A percentile compares a stretch with the other conserved stretches of the same genome.
These are phyloP conservation scores for Camponotus vicinus DNA, from an alignment of 1,140 invertebrate species.

Conservation along the genomic window DNA sequence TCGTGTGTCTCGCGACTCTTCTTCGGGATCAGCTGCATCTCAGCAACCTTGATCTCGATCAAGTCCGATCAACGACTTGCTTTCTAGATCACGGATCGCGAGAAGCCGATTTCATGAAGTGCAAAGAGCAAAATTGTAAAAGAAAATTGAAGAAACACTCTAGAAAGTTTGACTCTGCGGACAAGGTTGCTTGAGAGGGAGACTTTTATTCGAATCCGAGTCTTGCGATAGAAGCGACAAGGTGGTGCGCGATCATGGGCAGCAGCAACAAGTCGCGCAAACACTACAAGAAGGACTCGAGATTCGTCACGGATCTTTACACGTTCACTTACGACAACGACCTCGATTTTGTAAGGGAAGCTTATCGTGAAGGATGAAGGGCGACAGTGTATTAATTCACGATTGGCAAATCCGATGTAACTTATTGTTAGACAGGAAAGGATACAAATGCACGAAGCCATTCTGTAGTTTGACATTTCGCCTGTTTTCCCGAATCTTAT, in stretches of 20 bases:
- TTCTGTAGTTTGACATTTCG: not conserved
- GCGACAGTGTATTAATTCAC: slow-evolving; percentile 16
- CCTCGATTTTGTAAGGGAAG: slow-evolving; percentile 82
- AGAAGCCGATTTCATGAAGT: slow-evolving; percentile 26
- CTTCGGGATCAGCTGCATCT: not conserved
- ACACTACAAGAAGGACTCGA: slow-evolving; percentile 94
- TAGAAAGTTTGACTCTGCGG: not conserved
- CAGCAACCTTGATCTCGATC: not conserved
- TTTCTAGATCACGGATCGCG: slow-evolving; percentile 27
- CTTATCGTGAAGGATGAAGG: slow-evolving; percentile 17
- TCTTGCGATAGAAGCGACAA: not conserved
- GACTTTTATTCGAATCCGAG: not conserved
- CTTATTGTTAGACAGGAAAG: not conserved
- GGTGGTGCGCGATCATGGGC: slow-evolving; percentile 76
- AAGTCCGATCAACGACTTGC: slow-evolving; percentile 15
- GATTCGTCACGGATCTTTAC: slow-evolving; percentile 93
- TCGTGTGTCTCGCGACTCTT: slow-evolving; percentile 39
- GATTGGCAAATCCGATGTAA: not conserved
- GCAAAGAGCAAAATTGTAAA: not conserved
- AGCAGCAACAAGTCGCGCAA: slow-evolving; percentile 84
- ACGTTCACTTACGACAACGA: slow-evolving; percentile 93
- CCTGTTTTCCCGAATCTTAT: not conserved
- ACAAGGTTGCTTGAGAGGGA: not conserved
- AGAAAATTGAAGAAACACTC: not conserved
- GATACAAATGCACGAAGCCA: not conserved